Conservation (phyloP, 2,888 invertebrate genomes). For the Lithophane leautieri region DNA sequence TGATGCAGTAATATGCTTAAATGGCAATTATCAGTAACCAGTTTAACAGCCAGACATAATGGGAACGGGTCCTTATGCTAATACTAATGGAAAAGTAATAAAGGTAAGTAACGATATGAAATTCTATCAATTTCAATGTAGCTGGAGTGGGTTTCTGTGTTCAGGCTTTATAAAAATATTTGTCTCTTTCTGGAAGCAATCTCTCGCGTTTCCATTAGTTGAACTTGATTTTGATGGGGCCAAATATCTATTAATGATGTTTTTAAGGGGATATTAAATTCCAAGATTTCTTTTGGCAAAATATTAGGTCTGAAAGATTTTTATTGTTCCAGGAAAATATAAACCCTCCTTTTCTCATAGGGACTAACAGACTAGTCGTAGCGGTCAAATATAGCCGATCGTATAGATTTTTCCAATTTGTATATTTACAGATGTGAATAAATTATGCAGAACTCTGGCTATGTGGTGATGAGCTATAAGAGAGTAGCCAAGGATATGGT, state of each 20-base stretch:
- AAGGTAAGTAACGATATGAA: slow-evolving; percentile 60
- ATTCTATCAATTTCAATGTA: slow-evolving; percentile 68
- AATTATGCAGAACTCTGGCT: too few relatives aligned
- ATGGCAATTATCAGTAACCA: slow-evolving; percentile 14
- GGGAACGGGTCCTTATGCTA: slow-evolving; percentile 60
- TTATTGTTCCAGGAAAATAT: too few relatives aligned
- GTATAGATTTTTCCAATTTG: too few relatives aligned
- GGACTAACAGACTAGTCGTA: too few relatives aligned
- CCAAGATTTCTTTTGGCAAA: background rate
- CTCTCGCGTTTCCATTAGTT: slow-evolving; percentile 26
- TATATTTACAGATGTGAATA: too few relatives aligned
- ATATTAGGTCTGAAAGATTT: too few relatives aligned
- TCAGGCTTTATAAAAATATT: slow-evolving; percentile 47
- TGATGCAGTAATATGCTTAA: background rate
- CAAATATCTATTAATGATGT: background rate
- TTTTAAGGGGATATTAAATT: background rate
- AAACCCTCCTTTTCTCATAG: too few relatives aligned
- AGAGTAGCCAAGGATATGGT: too few relatives aligned
- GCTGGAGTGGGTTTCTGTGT: slow-evolving; percentile 66
- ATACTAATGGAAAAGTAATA: slow-evolving; percentile 72
- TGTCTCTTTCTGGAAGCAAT: slow-evolving; percentile 42
- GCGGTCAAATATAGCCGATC: background rate
- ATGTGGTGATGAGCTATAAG: too few relatives aligned
- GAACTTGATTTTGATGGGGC: slow-evolving; percentile 8
- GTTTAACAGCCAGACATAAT: slow-evolving; percentile 19